Conservation (phyloP, 2,113 vertebrate species). For the Pardalotus punctatus region DNA sequence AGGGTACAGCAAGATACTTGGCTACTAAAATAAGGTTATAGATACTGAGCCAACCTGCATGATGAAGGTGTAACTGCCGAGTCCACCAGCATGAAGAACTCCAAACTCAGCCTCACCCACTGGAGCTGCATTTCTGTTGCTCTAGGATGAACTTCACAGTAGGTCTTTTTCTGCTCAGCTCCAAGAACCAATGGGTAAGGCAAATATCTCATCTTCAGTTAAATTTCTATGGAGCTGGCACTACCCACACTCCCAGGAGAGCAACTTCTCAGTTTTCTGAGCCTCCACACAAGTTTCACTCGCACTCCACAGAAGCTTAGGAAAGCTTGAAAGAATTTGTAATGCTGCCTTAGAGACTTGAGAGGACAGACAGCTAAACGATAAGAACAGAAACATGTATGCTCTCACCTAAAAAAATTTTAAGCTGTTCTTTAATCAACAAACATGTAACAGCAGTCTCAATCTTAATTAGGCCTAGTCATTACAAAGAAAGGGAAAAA, state of each 20-base stretch:
- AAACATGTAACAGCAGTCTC: background rate
- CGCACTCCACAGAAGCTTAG: background rate
- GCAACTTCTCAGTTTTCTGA: background rate
- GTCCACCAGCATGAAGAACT: background rate
- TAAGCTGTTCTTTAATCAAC: background rate
- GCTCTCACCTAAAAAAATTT: background rate
- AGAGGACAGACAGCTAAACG: rapidly evolving
- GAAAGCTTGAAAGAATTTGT: background rate
- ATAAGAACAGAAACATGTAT: background rate
- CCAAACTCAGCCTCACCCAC: background rate
- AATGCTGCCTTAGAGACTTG: background rate
- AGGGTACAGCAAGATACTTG: background rate
- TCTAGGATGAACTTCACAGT: background rate
- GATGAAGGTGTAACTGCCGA: background rate
- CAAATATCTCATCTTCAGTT: background rate
- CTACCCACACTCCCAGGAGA: background rate
- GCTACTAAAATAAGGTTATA: background rate
- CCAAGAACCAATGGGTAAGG: background rate
- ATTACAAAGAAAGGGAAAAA: background rate
- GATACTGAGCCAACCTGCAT: background rate
- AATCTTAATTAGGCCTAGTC: background rate
- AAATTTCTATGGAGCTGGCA: background rate
- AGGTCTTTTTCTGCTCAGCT: background rate
- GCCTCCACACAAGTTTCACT: background rate
- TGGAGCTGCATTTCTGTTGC: background rate